phyloP scores from a whole-genome alignment of 1,140 invertebrate species.

The Glomeris maerens region DNA sequence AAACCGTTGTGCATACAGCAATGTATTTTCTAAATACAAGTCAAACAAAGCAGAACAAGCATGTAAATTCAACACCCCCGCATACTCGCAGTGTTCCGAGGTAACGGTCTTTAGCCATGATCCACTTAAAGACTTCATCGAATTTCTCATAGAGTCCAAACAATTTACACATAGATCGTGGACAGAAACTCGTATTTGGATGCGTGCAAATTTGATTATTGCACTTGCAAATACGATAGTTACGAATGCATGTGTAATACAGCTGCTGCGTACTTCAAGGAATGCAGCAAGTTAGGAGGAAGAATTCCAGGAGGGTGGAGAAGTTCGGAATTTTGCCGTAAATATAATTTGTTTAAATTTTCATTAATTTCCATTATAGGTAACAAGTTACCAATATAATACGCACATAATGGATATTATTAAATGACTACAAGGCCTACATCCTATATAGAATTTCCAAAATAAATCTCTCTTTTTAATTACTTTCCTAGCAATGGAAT shows the following conservation, averaged over 20 bases:
- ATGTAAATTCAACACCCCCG: background rate
- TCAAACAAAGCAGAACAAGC: background rate
- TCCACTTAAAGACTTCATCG: background rate
- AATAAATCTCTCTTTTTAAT: background rate
- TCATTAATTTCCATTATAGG: background rate
- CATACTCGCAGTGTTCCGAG: background rate
- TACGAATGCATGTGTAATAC: background rate
- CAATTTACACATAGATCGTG: background rate
- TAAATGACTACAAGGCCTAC: background rate
- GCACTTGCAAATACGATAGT: background rate
- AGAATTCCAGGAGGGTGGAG: conserved; percentile 52
- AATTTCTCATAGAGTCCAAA: background rate
- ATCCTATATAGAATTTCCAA: background rate
- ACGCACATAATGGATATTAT: no score
- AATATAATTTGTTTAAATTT: conserved; percentile 31
- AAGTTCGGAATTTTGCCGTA: conserved; percentile 55
- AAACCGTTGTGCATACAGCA: background rate
- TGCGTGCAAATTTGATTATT: background rate
- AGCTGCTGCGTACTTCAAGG: background rate
- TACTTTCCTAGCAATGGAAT: conserved; percentile 11
- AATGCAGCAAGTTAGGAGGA: no score
- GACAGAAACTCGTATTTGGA: background rate
- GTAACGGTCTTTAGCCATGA: background rate
- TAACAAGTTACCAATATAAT: no score
- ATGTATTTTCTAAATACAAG: no score